Conservation (phyloP, 2,797 vertebrate species). For the Pteropus rufus region DNA sequence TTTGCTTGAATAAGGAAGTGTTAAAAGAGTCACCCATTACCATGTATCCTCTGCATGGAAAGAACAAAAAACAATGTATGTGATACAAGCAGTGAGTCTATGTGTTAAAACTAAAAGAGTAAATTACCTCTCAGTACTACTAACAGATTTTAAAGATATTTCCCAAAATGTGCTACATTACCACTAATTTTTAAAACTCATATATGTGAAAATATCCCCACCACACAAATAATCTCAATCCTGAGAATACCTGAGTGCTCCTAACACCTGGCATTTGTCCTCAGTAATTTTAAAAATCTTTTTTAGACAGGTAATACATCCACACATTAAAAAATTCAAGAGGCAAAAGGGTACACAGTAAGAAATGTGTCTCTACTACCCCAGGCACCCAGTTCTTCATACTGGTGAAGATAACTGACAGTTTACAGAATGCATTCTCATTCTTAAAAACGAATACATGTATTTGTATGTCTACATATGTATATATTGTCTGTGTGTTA, state of each 20-base stretch:
- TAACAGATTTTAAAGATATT: slow-evolving; percentile 26
- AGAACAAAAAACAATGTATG: slow-evolving; percentile 46
- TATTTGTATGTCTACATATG: not conserved
- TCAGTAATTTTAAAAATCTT: not conserved
- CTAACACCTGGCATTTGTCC: not conserved
- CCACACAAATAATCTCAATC: not conserved
- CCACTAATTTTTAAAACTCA: slow-evolving; percentile 14
- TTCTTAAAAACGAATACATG: not conserved
- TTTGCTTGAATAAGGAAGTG: slow-evolving; percentile 97
- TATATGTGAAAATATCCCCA: not conserved
- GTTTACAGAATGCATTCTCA: not conserved
- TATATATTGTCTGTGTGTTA: not conserved
- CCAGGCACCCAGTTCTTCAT: not conserved
- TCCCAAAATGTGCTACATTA: not conserved
- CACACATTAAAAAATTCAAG: not conserved
- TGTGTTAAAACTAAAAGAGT: slow-evolving; percentile 27
- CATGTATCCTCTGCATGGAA: slow-evolving; percentile 92
- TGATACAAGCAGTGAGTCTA: not conserved
- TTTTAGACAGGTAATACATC: not conserved
- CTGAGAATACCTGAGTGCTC: not conserved
- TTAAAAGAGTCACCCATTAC: slow-evolving; percentile 99
- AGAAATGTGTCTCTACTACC: not conserved
- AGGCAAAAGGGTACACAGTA: not conserved
- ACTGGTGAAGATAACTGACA: not conserved
- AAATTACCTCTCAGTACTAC: slow-evolving; percentile 20